Base-by-base conservation (phyloP, 1,140 invertebrate genomes). In the Capitella teleta region DNA sequence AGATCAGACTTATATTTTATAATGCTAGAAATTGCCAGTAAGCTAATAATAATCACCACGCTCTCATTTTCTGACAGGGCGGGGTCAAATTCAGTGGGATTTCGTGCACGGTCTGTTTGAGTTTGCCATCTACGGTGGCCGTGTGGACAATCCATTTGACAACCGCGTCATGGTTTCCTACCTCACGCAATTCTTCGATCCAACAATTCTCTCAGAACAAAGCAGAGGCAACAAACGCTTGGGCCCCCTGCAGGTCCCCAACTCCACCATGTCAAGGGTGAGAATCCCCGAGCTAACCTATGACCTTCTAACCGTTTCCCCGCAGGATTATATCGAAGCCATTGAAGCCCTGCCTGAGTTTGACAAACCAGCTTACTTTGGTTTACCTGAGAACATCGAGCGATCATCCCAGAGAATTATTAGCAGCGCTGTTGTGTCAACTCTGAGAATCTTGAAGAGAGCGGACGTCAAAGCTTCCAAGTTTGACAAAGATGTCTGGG, bases 81-180 rank as follows among this genome's bases (percentile, higher is more conserved):
- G 61, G 21, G 44, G 44, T 28, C 53, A 52, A 32, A 49, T 80
- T 2, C 74, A 84, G 54, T 94, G 88, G 87, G 74, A 81, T 42
- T 81, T 81, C 53, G 73, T 93, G 32, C 82, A 82, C 57, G 87
- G 88, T 5, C 68, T 95, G 3, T 80, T 83, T 61, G 82, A 86
- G 58, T 79, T 82, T 47, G 83, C 86, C 0, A 82, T 93, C 49
- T 95, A 92, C 62, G 90, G 90, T 1, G 90, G 90, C 1, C 72
- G 87, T 36, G 77, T 95, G 5, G 87, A 92, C 63, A 87, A 89
- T 58, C 63, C 74, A 5, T 82, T 84, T 63, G 91, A 95, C 71
- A 66, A 79, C 45, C 70, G 78, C 38, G 82, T 89, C 2, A 64
- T 95, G 21, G 68, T 76, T 10, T 79, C 82, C 0, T 90, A 91